Base-by-base conservation (phyloP, 2,113 vertebrate genomes). In the Cyanocitta stelleri region DNA sequence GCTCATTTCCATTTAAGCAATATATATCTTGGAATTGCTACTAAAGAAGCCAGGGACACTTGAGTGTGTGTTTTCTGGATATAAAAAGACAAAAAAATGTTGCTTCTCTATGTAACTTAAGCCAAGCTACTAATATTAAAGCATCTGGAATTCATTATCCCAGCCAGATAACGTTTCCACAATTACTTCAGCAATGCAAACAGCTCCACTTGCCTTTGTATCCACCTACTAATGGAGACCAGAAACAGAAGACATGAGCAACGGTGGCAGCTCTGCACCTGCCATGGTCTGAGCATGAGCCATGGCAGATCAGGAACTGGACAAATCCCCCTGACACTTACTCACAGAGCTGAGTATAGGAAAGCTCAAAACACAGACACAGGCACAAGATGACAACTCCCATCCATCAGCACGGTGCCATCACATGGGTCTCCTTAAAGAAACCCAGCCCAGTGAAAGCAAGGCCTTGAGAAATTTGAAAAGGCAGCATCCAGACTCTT, bases 81-180 rank as follows among this genome's bases (percentile, higher is more conserved):
- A 86, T 21, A 92, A 91, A 95, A 90, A 82, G 90, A 91, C 26
- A 13, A 54, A 76, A 71, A 80, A 48, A 27, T 1, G 24, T 32
- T 64, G 64, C 64, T 54, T 56, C 41, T 72, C 52, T 21, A 32
- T 37, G 89, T 21, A 77, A 77, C 58, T n/a, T 48, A 58, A 90
- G 94, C 80, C 95, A 89, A 92, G 75, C 73, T 81, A 76, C 76
- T 43, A 92, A 88, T 59, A 14, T 48, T 89, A 77, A 87, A 92
- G 89, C 91, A 97, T 92, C 92, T 96, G 94, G 93, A 96, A 89
- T 94, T 95, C 92, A 97, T 87, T 87, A 93, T 84, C 79, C 43
- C 71, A 84, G 91, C 51, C 55, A 72, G 90, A 71, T 59, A 93
- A 94, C 39, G 75, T 68, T 96, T 90, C 96, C 55, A 39, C 87